Evolutionary conservation across 2,113 vertebrate species (phyloP).

Genomic region (Carassius carassius): DNA sequence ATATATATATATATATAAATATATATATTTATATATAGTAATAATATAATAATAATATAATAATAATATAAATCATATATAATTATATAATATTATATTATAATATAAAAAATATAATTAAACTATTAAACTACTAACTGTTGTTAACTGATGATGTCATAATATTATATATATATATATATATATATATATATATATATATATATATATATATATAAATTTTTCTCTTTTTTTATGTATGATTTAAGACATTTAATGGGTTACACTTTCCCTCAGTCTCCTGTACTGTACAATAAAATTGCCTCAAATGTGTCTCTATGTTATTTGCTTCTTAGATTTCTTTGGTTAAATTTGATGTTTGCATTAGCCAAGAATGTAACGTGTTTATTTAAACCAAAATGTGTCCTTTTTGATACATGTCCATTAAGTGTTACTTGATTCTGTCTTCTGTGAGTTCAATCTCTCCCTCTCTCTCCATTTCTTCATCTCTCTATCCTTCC

Average conservation of each 20-base stretch:
- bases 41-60: no score
- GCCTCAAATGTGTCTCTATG: background rate
- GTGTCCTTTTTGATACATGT: conserved; percentile 71
- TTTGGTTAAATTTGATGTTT: background rate
- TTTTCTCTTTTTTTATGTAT: no score
- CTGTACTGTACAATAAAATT: background rate
- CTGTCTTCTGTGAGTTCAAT: conserved; percentile 80
- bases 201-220: no score
- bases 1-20: no score
- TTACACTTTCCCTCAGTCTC: background rate
- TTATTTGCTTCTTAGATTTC: background rate
- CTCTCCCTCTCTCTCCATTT: conserved; percentile 72
- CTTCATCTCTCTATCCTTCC: conserved; percentile 80
- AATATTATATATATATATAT: background rate
- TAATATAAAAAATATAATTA: no score
- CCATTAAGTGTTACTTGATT: conserved; percentile 71
- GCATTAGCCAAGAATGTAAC: background rate
- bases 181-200: no score
- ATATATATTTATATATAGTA: no score
- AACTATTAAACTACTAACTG: no score
- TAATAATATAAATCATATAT: no score
- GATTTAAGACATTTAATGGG: background rate
- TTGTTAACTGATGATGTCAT: background rate
- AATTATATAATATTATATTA: no score
- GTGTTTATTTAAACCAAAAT: background rate